Evolutionary conservation across 1,140 invertebrate genomes (phyloP), one percentile per base, ranked within the genome.

Genomic region (Acromyrmex echinatior): DNA sequence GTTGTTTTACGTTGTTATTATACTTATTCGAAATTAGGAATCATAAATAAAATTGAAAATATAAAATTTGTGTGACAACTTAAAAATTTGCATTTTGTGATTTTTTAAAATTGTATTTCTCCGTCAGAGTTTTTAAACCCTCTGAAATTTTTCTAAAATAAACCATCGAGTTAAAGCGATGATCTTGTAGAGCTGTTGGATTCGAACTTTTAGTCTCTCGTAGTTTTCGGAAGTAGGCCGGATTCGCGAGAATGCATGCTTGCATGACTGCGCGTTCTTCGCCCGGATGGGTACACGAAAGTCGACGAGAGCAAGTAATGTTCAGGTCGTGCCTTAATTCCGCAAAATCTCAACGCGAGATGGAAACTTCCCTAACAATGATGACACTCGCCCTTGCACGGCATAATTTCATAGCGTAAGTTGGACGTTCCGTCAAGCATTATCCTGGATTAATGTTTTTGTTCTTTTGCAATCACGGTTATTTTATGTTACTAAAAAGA

Each of bases 291-390:
- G 77, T 58, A 49, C 77, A 16, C 62, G 60, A 79, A 66, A 79
- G 39, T 79, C 77, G 39, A 66, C 39, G 39, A 62, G 62, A 79
- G 77, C 60, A 62, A 79, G 62, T 79, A 79, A 68, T 62, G 62
- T 49, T 63, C 62, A 79, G 62, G 60, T 79, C 77, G 39, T 79
- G 62, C 77, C 39, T 79, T 79, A 79, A 79, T 79, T 79, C 56
- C 77, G 77, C 77, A 79, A 79, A 79, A 79, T 79, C 77, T 79
- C 77, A 65, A 49, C 45, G 60, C 39, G 60, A 66, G 77, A 79
- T 66, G 45, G 62, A 51, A 79, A 62, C 56, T 79, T 79, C 76
- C 58, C 21, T 65, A 78, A 78, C 76, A 78, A 78, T 78, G 58
- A 78, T 39, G 71, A 49, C 51, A 74, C 28, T 76, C 51, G 73